phyloP scores from a whole-genome alignment of 2,888 invertebrate species.

The Sabatieria punctata region DNA sequence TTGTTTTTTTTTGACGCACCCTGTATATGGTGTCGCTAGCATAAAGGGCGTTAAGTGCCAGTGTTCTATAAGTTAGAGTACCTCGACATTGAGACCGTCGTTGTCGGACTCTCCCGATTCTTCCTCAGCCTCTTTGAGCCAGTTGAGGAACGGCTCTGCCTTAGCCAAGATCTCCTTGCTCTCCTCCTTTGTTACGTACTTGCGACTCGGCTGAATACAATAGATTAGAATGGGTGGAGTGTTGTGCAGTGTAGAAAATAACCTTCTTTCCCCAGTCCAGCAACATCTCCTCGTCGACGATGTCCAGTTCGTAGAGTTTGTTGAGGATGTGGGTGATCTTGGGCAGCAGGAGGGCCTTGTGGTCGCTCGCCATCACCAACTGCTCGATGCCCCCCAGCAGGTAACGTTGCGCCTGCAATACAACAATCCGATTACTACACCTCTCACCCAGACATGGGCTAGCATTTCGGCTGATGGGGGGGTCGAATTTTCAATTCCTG shows the following conservation, averaged over 20 bases:
- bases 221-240: too few relatives aligned
- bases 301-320: slow-evolving; percentile 79
- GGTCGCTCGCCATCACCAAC: slow-evolving; percentile 37
- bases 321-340: slow-evolving; percentile 76
- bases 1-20: too few relatives aligned
- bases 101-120: slow-evolving; percentile 59
- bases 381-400: slow-evolving; percentile 86
- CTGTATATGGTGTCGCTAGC: too few relatives aligned
- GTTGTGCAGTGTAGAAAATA: too few relatives aligned
- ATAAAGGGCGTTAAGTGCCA: too few relatives aligned
- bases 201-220: slow-evolving; percentile 50
- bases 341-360: slow-evolving; percentile 51
- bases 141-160: slow-evolving; percentile 80
- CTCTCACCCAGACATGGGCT: too few relatives aligned
- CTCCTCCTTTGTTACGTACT: slow-evolving; percentile 72
- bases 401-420: slow-evolving; percentile 49
- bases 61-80: too few relatives aligned
- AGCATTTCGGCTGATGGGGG: too few relatives aligned
- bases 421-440: too few relatives aligned
- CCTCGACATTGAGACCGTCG: too few relatives aligned
- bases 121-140: slow-evolving; percentile 83
- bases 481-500: too few relatives aligned
- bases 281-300: slow-evolving; percentile 79
- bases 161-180: slow-evolving; percentile 76
- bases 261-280: slow-evolving; percentile 89